These are phyloP conservation scores for Drosophila crucigera DNA, from an alignment of 2,888 invertebrate genomes.

Conservation along the genomic window DNA sequence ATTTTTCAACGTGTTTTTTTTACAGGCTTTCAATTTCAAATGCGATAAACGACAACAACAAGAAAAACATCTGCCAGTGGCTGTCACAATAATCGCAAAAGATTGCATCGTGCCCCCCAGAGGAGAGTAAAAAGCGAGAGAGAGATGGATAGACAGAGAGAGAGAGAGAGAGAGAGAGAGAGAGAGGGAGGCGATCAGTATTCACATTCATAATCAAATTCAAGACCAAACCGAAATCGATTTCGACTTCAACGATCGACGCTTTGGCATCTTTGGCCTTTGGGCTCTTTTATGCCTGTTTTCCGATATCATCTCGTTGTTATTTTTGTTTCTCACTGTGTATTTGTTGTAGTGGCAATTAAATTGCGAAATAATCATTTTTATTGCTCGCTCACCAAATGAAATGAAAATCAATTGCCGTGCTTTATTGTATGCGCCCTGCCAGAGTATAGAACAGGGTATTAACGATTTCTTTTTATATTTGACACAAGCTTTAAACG, in stretches of 20 bases:
- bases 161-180: not conserved
- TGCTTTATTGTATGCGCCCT: slow-evolving; percentile 1
- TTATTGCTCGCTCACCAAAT: slow-evolving; percentile 63
- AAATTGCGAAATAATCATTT: slow-evolving; percentile 78
- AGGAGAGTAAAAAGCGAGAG: slow-evolving; percentile 3
- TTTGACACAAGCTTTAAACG: not conserved
- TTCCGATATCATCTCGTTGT: slow-evolving; percentile 6
- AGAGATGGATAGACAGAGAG: not conserved
- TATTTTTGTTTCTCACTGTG: slow-evolving; percentile 4
- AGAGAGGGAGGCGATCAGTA: slow-evolving; percentile 21
- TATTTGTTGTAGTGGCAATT: slow-evolving; percentile 58
- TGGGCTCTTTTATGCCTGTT: slow-evolving; percentile 58
- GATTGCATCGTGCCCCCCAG: slow-evolving; percentile 66
- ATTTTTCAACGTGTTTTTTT: slow-evolving; percentile 65
- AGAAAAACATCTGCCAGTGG: slow-evolving; percentile 41
- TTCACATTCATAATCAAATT: slow-evolving; percentile 54
- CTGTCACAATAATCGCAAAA: slow-evolving; percentile 57
- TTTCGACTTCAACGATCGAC: slow-evolving; percentile 51
- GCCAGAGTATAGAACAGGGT: not conserved
- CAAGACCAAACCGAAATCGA: slow-evolving; percentile 78
- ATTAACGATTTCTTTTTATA: not conserved
- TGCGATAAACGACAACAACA: slow-evolving; percentile 64
- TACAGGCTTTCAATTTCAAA: slow-evolving; percentile 74
- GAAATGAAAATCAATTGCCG: slow-evolving; percentile 71
- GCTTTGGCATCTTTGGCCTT: slow-evolving; percentile 49